A percentile compares a stretch with the other conserved stretches of the same genome.
Conservation (phyloP, 2,797 vertebrate genomes). For the Australoheros facetus region DNA sequence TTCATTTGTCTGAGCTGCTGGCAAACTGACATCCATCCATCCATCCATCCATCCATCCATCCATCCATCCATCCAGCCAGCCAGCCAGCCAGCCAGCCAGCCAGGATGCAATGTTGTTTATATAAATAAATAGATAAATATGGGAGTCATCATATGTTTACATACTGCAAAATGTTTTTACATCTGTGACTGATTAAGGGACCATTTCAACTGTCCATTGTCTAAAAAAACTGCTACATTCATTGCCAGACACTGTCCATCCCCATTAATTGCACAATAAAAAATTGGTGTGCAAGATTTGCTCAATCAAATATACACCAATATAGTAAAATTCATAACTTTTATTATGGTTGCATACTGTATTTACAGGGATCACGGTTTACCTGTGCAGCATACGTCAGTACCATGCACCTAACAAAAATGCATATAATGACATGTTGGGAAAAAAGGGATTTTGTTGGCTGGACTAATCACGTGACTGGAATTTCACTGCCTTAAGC, state of each 20-base stretch:
- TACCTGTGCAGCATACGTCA: rapidly evolving
- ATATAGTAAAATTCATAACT: background rate
- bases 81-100: no score
- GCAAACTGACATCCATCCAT: no score
- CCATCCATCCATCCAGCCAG: no score
- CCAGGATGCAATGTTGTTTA: background rate
- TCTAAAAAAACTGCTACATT: background rate
- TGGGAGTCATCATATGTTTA: background rate
- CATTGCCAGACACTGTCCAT: background rate
- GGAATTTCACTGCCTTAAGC: background rate
- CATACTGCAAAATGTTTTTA: background rate
- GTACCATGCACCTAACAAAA: background rate
- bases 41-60: no score
- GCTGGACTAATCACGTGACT: no score
- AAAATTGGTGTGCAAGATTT: background rate
- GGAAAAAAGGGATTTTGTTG: background rate
- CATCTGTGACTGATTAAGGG: background rate
- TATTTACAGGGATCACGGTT: background rate
- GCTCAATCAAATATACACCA: background rate
- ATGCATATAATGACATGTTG: background rate
- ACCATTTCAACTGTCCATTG: background rate
- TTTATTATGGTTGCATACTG: background rate
- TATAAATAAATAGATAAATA: background rate
- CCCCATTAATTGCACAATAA: background rate
- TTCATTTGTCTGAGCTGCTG: no score